Evolutionary conservation across 2,113 vertebrate species (phyloP).

Genomic region (Oreochromis aureus): DNA sequence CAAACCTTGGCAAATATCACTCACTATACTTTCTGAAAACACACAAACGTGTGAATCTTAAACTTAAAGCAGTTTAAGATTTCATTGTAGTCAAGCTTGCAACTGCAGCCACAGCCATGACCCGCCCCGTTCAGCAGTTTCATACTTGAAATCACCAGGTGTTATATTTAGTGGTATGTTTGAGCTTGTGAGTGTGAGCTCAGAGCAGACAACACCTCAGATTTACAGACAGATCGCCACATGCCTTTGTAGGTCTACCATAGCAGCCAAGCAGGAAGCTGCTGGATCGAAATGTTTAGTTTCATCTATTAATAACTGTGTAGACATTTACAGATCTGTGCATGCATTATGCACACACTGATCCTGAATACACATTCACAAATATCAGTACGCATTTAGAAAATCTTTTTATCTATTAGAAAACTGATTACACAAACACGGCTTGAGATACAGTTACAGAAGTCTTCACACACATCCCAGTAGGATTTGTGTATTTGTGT

Average conservation of each 20-base stretch:
- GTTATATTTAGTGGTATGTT: not conserved
- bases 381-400: not conserved
- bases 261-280: not conserved
- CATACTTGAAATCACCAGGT: not conserved
- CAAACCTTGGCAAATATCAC: not conserved
- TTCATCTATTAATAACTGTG: not conserved
- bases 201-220: not conserved
- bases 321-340: not conserved
- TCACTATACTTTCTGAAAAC: not conserved
- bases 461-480: not conserved
- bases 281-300: not conserved
- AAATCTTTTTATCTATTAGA: not conserved
- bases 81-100: not conserved
- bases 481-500: not conserved
- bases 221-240: not conserved
- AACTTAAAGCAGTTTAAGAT: not conserved
- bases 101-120: not conserved
- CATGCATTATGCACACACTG: not conserved
- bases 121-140: not conserved
- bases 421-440: not conserved
- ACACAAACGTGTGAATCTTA: not conserved
- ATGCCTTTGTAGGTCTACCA: not conserved
- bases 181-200: not conserved
- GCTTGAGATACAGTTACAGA: not conserved
- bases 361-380: not conserved